A percentile compares a stretch with the other conserved stretches of the same genome.
Evolutionary conservation across 2,113 vertebrate genomes (phyloP).

Genomic region (Pholis gunnellus): DNA sequence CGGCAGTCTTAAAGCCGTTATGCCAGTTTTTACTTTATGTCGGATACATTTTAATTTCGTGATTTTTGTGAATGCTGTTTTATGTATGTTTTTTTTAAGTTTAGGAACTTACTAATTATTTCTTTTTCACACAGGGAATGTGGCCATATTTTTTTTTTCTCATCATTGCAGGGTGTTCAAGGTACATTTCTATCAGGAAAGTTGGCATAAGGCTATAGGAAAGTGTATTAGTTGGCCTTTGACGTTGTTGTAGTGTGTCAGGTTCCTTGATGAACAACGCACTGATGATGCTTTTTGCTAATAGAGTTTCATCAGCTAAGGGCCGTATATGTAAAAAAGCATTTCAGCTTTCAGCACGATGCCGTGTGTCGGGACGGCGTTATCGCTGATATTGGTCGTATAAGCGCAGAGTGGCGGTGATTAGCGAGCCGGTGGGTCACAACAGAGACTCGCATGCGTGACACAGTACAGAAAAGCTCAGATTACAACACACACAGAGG

Average conservation of each 20-base stretch:
- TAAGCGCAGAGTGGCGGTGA: no score
- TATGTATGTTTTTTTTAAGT: no score
- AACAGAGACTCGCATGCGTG: no score
- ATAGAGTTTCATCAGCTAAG: background rate
- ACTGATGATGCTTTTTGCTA: background rate
- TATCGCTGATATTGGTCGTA: no score
- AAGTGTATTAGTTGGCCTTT: background rate
- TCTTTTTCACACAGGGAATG: no score
- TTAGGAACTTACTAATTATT: no score
- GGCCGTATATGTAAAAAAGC: background rate
- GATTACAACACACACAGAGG: background rate
- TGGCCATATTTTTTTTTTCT: background rate
- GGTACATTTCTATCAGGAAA: background rate
- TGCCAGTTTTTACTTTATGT: background rate
- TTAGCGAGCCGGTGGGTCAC: no score
- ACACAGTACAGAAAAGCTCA: background rate
- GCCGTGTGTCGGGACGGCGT: no score
- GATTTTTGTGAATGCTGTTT: background rate
- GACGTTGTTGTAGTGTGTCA: background rate
- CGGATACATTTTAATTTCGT: background rate
- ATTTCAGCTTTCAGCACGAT: no score
- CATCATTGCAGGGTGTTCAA: background rate
- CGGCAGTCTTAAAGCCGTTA: background rate
- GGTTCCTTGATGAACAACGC: background rate
- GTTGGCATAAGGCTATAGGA: background rate